Conservation (phyloP, 2,113 vertebrate species). For the Myanophis thanlyinensis region DNA sequence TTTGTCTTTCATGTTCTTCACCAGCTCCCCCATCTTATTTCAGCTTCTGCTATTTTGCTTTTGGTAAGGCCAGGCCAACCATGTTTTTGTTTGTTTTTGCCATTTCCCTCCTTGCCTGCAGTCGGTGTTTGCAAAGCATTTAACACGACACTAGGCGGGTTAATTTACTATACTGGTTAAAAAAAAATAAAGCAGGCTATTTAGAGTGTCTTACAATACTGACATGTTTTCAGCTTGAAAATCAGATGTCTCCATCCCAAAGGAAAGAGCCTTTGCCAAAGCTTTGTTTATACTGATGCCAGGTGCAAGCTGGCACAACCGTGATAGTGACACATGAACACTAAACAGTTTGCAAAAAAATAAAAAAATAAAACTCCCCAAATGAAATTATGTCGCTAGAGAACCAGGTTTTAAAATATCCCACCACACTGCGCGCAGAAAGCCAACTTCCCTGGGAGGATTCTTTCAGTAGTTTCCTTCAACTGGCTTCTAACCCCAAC, state of each 20-base stretch:
- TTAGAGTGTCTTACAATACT: conserved; percentile 66
- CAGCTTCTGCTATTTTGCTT: conserved; percentile 36
- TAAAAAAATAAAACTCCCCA: conserved; percentile 38
- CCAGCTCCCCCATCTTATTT: neutral
- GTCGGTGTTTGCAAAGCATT: conserved; percentile 71
- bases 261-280: conserved; percentile 68
- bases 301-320: conserved; percentile 72
- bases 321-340: conserved; percentile 69
- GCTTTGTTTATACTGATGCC: conserved; percentile 66
- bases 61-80: conserved; percentile 38
- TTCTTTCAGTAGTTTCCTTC: conserved; percentile 34
- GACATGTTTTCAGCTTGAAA: conserved; percentile 70
- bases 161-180: conserved; percentile 66
- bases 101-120: conserved; percentile 60
- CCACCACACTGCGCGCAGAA: conserved; percentile 39
- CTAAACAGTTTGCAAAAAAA: conserved; percentile 61
- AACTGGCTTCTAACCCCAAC: conserved; percentile 47
- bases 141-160: conserved; percentile 73
- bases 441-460: conserved; percentile 45
- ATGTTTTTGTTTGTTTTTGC: conserved; percentile 71
- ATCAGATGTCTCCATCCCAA: conserved; percentile 72
- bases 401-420: conserved; percentile 54
- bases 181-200: conserved; percentile 44
- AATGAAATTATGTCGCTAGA: conserved; percentile 52
- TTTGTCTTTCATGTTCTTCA: conserved; percentile 32